These are phyloP conservation scores for Eleutherodactylus coqui DNA, from an alignment of 2,797 vertebrate genomes.

Conservation along the genomic window DNA sequence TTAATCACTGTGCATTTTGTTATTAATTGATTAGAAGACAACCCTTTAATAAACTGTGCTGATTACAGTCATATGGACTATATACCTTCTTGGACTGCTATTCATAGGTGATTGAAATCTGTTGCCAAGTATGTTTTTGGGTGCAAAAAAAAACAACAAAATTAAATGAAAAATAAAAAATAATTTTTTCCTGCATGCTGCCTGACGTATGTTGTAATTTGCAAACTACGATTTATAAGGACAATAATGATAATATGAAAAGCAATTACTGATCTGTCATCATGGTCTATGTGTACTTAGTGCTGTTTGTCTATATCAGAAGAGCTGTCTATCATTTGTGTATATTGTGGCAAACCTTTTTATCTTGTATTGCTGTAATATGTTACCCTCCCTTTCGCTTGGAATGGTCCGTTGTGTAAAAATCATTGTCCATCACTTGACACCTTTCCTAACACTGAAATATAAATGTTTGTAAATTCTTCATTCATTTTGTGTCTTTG, in stretches of 20 bases:
- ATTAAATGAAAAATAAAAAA: slow-evolving; percentile 80
- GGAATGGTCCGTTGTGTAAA: slow-evolving; percentile 75
- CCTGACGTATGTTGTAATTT: slow-evolving; percentile 80
- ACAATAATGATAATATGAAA: slow-evolving; percentile 74
- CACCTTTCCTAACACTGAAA: slow-evolving; percentile 80
- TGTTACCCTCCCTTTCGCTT: slow-evolving; percentile 76
- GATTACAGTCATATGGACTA: slow-evolving; percentile 74
- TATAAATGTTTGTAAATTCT: slow-evolving; percentile 84
- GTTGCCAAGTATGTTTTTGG: slow-evolving; percentile 74
- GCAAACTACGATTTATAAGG: slow-evolving; percentile 71
- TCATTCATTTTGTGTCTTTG: slow-evolving; percentile 75
- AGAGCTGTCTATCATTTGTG: slow-evolving; percentile 75
- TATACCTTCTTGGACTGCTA: slow-evolving; percentile 73
- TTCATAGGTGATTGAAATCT: slow-evolving; percentile 73
- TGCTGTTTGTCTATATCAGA: slow-evolving; percentile 74
- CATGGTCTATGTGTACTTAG: slow-evolving; percentile 72
- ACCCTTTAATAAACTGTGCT: slow-evolving; percentile 67
- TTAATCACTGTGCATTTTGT: slow-evolving; percentile 83
- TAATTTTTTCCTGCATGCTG: slow-evolving; percentile 81
- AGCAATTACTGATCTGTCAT: slow-evolving; percentile 73
- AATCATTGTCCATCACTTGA: slow-evolving; percentile 78
- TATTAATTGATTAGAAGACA: slow-evolving; percentile 66
- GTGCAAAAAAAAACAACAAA: slow-evolving; percentile 73
- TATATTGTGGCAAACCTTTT: slow-evolving; percentile 74
- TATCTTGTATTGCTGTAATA: slow-evolving; percentile 75